These are phyloP conservation scores for Polia nebulosa DNA, from an alignment of 2,888 invertebrate species.

Conservation along the genomic window DNA sequence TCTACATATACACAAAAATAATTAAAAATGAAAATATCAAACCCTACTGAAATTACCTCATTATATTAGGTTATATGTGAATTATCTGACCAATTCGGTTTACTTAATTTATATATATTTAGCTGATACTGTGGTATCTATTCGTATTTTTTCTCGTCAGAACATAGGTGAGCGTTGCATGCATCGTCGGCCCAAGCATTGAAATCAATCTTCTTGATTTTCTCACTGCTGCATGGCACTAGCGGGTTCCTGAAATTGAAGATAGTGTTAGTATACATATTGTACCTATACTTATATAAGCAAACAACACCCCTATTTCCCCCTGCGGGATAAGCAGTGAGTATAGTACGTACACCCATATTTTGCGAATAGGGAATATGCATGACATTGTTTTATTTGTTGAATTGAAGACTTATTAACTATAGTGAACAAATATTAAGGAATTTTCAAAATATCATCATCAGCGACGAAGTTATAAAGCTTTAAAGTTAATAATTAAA, in stretches of 20 bases:
- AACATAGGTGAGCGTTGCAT: neutral
- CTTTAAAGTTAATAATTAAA: too few relatives aligned
- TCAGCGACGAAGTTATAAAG: too few relatives aligned
- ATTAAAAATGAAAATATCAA: neutral
- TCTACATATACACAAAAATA: neutral
- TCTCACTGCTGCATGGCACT: conserved; percentile 18
- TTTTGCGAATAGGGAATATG: too few relatives aligned
- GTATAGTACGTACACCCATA: too few relatives aligned
- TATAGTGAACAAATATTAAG: too few relatives aligned
- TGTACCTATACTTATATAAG: neutral
- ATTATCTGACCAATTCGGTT: conserved; percentile 10
- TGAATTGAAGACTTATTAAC: too few relatives aligned
- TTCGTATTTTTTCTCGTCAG: neutral
- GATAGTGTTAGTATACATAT: neutral
- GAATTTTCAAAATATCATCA: too few relatives aligned
- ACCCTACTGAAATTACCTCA: neutral
- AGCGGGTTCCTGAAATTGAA: conserved; percentile 45
- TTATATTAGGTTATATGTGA: neutral
- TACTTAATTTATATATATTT: neutral
- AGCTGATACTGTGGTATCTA: neutral
- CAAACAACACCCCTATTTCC: too few relatives aligned
- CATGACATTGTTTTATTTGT: too few relatives aligned
- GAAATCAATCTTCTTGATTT: conserved; percentile 27
- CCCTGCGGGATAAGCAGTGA: too few relatives aligned
- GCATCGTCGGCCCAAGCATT: conserved; percentile 26